These are phyloP conservation scores for Pollenia griseotomentosa DNA, from an alignment of 2,888 invertebrate species.

Conservation along the genomic window DNA sequence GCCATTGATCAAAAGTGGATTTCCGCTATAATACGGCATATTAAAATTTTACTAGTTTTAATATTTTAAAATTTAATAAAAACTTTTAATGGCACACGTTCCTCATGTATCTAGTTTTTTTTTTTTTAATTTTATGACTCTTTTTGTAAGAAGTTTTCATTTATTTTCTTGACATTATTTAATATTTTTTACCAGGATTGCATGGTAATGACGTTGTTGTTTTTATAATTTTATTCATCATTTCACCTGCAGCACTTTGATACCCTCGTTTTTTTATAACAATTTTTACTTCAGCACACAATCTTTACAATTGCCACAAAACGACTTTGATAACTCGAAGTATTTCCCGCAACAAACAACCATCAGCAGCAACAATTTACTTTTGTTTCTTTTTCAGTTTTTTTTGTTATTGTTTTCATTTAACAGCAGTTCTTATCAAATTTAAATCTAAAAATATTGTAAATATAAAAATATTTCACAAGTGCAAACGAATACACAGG, in stretches of 20 bases:
- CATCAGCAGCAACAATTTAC: constrained; percentile 6
- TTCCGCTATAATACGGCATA: background rate
- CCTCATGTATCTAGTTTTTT: constrained; percentile 27
- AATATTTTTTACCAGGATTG: constrained; percentile 18
- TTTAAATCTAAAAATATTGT: constrained; percentile 65
- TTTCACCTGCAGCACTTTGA: constrained; percentile 64
- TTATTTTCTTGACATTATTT: background rate
- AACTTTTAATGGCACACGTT: constrained; percentile 62
- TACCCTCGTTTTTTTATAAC: constrained; percentile 49
- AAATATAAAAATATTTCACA: constrained; percentile 45
- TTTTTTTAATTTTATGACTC: background rate
- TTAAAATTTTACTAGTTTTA: constrained; percentile 32
- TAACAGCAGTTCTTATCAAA: constrained; percentile 66
- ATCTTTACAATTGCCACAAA: constrained; percentile 37
- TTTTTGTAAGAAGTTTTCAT: constrained; percentile 11
- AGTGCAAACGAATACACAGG: constrained; percentile 21
- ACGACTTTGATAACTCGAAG: constrained; percentile 17
- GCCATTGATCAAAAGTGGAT: constrained; percentile 2
- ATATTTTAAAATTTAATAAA: constrained; percentile 45
- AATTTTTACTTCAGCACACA: constrained; percentile 33
- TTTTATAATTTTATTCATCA: constrained; percentile 19
- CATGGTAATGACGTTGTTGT: background rate
- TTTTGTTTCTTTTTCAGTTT: background rate
- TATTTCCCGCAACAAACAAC: constrained; percentile 13
- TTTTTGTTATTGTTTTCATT: background rate